A percentile compares a stretch with the other conserved stretches of the same genome.
Conservation (phyloP, 2,113 vertebrate genomes). For the pig (Sus scrofa) region DNA sequence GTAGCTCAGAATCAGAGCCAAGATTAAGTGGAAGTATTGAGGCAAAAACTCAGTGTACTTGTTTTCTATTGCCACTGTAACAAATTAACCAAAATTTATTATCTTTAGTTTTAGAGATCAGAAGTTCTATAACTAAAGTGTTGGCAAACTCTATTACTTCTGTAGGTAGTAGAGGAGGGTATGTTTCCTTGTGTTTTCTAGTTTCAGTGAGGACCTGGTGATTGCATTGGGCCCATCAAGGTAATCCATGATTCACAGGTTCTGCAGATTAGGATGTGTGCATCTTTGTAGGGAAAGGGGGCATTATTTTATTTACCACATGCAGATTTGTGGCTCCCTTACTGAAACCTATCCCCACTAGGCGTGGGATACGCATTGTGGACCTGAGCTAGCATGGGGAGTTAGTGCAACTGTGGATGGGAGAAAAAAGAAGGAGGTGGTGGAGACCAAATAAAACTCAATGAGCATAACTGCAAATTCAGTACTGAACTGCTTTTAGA, state of each 20-base stretch:
- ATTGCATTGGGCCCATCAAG: neutral
- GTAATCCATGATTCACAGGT: neutral
- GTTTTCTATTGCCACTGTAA: neutral
- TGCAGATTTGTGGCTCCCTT: neutral
- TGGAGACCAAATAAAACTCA: neutral
- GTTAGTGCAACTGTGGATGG: neutral
- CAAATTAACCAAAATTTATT: neutral
- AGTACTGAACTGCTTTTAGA: conserved; percentile 23
- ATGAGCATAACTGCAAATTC: neutral
- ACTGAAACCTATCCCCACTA: neutral
- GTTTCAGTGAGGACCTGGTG: neutral
- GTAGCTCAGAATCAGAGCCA: neutral
- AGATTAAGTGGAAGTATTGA: neutral
- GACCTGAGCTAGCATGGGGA: neutral
- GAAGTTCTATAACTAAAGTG: conserved; percentile 2
- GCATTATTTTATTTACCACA: neutral
- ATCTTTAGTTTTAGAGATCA: neutral
- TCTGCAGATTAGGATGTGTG: neutral
- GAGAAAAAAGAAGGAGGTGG: neutral
- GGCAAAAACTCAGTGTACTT: neutral
- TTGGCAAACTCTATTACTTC: neutral
- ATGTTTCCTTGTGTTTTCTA: neutral
- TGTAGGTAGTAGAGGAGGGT: neutral
- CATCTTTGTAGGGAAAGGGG: neutral
- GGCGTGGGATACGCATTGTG: neutral